Conservation (phyloP, 2,888 invertebrate genomes). For the Leptura quadrifasciata region DNA sequence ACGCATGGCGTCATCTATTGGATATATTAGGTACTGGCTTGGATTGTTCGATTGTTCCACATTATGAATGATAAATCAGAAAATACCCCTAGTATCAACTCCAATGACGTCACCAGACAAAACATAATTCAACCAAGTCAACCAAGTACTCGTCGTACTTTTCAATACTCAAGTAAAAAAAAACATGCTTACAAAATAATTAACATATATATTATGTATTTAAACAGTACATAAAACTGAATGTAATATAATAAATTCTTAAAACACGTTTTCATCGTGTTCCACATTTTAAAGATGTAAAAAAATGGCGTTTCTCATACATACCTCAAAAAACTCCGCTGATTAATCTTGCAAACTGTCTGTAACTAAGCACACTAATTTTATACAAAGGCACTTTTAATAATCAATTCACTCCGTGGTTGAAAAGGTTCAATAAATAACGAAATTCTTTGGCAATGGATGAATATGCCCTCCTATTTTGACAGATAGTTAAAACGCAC, state of each 20-base stretch:
- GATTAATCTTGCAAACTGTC: slow-evolving; percentile 34
- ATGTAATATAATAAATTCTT: slow-evolving; percentile 17
- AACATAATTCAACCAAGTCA: slow-evolving; percentile 54
- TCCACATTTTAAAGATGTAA: slow-evolving; percentile 5
- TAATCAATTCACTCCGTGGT: slow-evolving; percentile 42
- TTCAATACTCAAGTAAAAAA: neutral
- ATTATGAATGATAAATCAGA: slow-evolving; percentile 39
- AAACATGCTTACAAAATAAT: slow-evolving; percentile 17
- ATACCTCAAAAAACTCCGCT: slow-evolving; percentile 33
- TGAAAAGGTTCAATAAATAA: slow-evolving; percentile 47
- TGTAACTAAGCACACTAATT: slow-evolving; percentile 25
- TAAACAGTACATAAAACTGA: slow-evolving; percentile 8
- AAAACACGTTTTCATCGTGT: slow-evolving; percentile 17
- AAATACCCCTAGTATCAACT: slow-evolving; percentile 38
- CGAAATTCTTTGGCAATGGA: slow-evolving; percentile 67
- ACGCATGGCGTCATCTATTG: too few relatives aligned
- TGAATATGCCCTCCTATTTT: slow-evolving; percentile 71
- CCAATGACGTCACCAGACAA: slow-evolving; percentile 63
- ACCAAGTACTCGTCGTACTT: neutral
- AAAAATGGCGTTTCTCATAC: slow-evolving; percentile 31
- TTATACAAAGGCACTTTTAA: slow-evolving; percentile 57
- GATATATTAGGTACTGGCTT: too few relatives aligned
- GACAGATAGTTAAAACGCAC: slow-evolving; percentile 72
- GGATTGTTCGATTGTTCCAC: too few relatives aligned
- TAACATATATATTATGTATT: neutral